Base-by-base conservation (phyloP, 1,140 invertebrate genomes). In the Drosophila rufa region DNA sequence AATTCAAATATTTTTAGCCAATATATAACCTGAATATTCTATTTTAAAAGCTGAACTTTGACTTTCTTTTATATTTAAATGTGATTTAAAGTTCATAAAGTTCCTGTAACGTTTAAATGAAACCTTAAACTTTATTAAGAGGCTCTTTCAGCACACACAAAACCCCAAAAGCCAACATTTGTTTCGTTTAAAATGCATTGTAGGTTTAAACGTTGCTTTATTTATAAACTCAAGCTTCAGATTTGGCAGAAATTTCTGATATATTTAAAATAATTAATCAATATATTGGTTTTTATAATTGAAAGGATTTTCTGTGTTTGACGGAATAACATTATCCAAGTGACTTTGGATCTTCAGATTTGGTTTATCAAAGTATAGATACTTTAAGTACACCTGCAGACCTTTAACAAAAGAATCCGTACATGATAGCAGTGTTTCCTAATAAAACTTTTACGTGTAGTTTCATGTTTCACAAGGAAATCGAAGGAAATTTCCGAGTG, bases 401-500 rank as follows among this genome's bases (percentile, higher is more conserved):
- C 22, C 22, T 25, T 25, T 3, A 25, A 25, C 22, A 2, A 25
- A 25, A 25, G 22, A 22, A 22, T 22, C 22, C 2, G 22, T 22
- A 22, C 22, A 22, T 22, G 3, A 25, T 25, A 25, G 22, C 22
- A 25, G 22, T 25, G 22, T 25, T 25, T 25, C 22, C 22, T 25
- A 4, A 25, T 25, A 25, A 0, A 25, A 12, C 0, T 3, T 14
- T 53, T 15, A n/a, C n/a, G n/a, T n/a, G n/a, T n/a, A 17, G 19
- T 22, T 38, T 40, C 8, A 40, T 11, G 8, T 25, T 55, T 22
- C 19, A 2, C 14, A 8, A n/a, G 14, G 2, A 40, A 25, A 56
- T 17, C 19, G 4, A 33, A 7, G 6, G 27, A 30, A 30, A 33
- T 43, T 61, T 33, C 11, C 46, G 48, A 70, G 64, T 70, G 67